Percentiles rank a stretch among this genome's conserved stretches.
Evolutionary conservation across 2,888 invertebrate genomes (phyloP).

Genomic region (Willowsia nigromaculata): DNA sequence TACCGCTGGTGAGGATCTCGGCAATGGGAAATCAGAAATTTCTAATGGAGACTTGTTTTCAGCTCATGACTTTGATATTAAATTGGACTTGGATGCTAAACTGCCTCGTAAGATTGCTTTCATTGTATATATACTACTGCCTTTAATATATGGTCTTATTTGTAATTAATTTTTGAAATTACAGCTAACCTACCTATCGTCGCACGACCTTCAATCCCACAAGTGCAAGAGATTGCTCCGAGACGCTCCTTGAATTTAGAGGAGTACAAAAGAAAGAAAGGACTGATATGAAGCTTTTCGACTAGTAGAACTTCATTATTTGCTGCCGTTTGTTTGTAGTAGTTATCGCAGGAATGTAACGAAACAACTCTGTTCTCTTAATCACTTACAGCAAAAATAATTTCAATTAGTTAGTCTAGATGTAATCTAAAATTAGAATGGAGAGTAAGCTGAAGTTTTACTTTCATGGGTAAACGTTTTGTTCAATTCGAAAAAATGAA

Average conservation of each 20-base stretch:
- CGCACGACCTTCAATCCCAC: conserved; percentile 86
- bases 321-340: background rate
- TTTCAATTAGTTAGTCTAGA: background rate
- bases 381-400: background rate
- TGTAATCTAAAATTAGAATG: too few species aligned
- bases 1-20: background rate
- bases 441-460: too few species aligned
- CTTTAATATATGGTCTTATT: background rate
- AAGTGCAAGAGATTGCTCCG: conserved; percentile 89
- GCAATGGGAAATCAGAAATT: conserved; percentile 75
- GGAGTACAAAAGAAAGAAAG: conserved; percentile 95
- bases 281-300: conserved; percentile 85
- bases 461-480: too few species aligned
- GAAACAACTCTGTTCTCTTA: too few species aligned
- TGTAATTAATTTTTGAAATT: conserved; percentile 80
- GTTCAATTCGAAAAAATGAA: too few species aligned
- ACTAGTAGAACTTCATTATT: background rate
- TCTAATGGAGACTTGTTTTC: conserved; percentile 83
- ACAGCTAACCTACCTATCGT: conserved; percentile 87
- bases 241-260: conserved; percentile 92
- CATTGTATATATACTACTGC: too few species aligned
- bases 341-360: background rate
- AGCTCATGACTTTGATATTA: conserved; percentile 96
- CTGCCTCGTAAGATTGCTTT: conserved; percentile 89
- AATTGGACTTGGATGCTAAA: conserved; percentile 90